Base-by-base conservation (phyloP, 1,140 invertebrate species). In the Drosophila persimilis region DNA sequence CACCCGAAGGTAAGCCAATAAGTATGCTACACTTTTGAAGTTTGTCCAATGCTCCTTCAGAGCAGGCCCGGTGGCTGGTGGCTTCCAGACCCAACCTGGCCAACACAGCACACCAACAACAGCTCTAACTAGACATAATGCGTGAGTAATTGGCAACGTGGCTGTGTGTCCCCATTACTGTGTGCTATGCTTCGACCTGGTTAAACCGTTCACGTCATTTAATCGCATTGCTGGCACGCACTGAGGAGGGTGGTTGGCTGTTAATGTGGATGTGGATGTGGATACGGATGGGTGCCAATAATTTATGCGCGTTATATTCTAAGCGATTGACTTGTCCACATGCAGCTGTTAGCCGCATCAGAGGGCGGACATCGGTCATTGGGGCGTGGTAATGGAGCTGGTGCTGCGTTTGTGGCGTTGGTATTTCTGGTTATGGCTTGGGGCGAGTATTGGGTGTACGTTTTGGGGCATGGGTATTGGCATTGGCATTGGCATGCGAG, bases 301-400 rank as follows among this genome's bases (percentile, higher is more conserved):
- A 80, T 84, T 76, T 84, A 77, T 83, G 75, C 65, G 57, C 79
- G 52, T 76, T 80, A 64, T 73, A 65, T 69, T 80, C 72, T 67
- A 83, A 73, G 61, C 80, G 75, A 83, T 84, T 71, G 75, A 79
- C 54, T 84, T 84, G 52, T 63, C 43, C 54, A 51, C 46, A 35
- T 55, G 46, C 62, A 65, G 72, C 52, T 65, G 70, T 31, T 69
- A 22, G 71, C 59, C 69, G 57, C 69, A 54, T 72, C 43, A 72
- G 58, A 43, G 17, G 46, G 15, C 44, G 39, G n/a, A n/a, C 13
- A 3, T 2, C 6, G 9, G 35, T 2, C 6, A 24, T n/a, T 17
- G 29, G 31, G 17, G 63, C 11, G 9, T 8, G 20, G 8, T 39
- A 39, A 39, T 39, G 35, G 35, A 39, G 35, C 35, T 31, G 29